Evolutionary conservation across 2,797 vertebrate species (phyloP).

Genomic region (Fringilla coelebs): DNA sequence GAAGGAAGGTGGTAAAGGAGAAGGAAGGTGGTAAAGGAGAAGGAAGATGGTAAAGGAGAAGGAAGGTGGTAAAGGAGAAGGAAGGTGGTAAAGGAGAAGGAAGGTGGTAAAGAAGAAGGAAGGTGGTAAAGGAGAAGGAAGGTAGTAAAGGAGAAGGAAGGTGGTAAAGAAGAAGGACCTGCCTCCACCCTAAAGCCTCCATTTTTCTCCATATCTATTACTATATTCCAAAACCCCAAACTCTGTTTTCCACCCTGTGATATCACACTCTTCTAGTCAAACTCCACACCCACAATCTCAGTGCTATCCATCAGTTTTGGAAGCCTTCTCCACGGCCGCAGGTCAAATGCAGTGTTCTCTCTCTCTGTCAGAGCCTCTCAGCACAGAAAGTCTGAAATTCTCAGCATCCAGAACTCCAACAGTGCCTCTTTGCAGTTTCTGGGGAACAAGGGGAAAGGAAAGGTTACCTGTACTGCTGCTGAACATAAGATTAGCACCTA

Average conservation of each 20-base stretch:
- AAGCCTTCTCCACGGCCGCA: not conserved
- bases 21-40: not conserved
- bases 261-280: not conserved
- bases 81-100: not conserved
- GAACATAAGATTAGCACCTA: not conserved
- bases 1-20: too few relatives aligned
- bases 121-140: too few relatives aligned
- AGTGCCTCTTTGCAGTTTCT: not conserved
- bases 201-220: not conserved
- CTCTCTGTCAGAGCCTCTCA: not conserved
- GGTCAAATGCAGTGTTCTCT: not conserved
- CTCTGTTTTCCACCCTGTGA: not conserved
- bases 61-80: too few relatives aligned
- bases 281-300: not conserved
- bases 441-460: not conserved
- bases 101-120: too few relatives aligned
- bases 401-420: not conserved
- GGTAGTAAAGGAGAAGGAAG: not conserved
- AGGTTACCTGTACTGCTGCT: not conserved
- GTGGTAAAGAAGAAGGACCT: too few relatives aligned
- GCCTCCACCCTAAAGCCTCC: not conserved
- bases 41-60: too few relatives aligned
- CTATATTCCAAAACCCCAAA: not conserved
- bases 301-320: not conserved
- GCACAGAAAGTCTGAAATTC: not conserved